These are phyloP conservation scores for Cheilosia scutellata DNA, from an alignment of 2,888 invertebrate species.

Conservation along the genomic window DNA sequence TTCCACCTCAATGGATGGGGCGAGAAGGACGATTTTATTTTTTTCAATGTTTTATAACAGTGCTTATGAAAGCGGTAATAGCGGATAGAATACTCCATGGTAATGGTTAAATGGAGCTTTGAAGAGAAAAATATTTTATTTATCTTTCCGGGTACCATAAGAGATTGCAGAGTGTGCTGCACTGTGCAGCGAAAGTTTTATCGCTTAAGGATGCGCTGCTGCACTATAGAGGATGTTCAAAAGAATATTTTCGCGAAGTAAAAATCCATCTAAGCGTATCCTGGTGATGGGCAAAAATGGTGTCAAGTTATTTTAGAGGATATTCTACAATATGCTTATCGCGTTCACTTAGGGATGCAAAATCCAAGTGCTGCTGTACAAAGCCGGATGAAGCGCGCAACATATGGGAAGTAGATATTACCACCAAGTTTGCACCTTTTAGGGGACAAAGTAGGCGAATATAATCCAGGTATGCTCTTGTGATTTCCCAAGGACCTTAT, in stretches of 20 bases:
- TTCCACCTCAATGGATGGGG: not conserved
- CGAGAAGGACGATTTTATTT: not conserved
- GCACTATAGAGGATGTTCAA: not conserved
- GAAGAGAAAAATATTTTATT: not conserved
- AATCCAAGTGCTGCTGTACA: not conserved
- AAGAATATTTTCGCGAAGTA: not conserved
- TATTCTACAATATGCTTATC: not conserved
- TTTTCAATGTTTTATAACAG: not conserved
- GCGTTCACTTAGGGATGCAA: not conserved
- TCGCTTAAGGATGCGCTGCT: not conserved
- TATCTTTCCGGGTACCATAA: not conserved
- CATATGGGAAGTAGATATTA: too few species aligned
- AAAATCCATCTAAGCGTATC: not conserved
- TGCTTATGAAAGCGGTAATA: not conserved
- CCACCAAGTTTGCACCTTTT: too few species aligned
- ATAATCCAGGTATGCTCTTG: too few species aligned
- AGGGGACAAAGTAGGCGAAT: too few species aligned
- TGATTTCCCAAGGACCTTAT: too few species aligned
- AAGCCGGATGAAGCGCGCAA: not conserved
- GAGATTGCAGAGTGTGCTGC: not conserved
- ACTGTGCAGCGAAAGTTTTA: not conserved
- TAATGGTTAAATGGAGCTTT: constrained; percentile 4
- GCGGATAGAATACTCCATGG: not conserved
- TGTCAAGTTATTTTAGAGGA: not conserved
- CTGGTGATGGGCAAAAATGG: not conserved